Evolutionary conservation across 2,113 vertebrate species (phyloP), one percentile per base, ranked within the genome.

Genomic region (Cyphomyrus discorhynchus): DNA sequence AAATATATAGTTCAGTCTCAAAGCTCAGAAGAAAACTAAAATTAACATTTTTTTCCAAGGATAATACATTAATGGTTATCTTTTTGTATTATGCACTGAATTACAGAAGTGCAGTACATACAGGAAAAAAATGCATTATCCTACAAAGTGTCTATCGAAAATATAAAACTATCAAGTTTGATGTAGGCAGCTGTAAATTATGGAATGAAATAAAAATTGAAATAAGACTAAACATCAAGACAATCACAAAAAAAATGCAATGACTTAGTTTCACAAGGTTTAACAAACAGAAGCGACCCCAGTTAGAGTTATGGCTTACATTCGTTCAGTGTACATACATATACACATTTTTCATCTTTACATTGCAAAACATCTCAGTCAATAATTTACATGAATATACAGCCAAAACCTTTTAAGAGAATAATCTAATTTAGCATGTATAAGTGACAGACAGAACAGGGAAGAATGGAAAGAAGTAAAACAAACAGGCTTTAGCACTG

Each of bases 271-370:
- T 84, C 82, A 84, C 42, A 46, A 47, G 39, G 42, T 47, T 47
- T 45, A 84, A 83, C 39, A 84, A 47, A 47, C 45, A 84, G 47
- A 47, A 84, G 82, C 45, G 7, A 82, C 42, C 19, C 77, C 39
- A 82, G 13, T 82, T 45, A 42, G 74, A 39, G 74, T 80, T 84
- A 87, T 87, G 85, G 47, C 85, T 87, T 87, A 87, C 53, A 86
- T 50, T 50, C 84, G n/a, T 56, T 56, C 85, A 35, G 50, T 87
- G n/a, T 47, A 86, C 84, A 86, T 86, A 31, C 49, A 24, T 87
- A 56, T 42, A 53, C 47, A 87, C 49, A 56, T n/a, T 13, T 19
- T 86, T 52, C n/a, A 52, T 31, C 27, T 87, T 53, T 87, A 87
- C 11, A 87, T 35, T 87, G 50, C n/a, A 84, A 84, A 84, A 84